A percentile compares a stretch with the other conserved stretches of the same genome.
Conservation (phyloP, 2,888 invertebrate species). For the Syrphus vitripennis region DNA sequence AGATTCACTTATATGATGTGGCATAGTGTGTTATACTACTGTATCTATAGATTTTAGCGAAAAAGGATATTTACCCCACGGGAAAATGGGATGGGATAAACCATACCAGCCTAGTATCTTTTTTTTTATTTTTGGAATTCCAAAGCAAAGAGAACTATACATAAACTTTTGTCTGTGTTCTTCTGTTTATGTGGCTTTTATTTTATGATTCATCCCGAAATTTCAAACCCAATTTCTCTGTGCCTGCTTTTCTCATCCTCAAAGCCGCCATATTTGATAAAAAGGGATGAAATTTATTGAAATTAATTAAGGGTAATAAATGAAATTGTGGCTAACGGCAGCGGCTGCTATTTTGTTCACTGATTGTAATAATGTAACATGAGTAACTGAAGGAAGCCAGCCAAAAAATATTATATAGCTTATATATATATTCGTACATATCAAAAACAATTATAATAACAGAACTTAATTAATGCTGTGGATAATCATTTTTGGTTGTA, state of each 20-base stretch:
- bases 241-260: not conserved
- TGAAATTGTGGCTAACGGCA: slow-evolving; percentile 67
- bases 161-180: slow-evolving; percentile 40
- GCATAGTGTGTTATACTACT: not conserved
- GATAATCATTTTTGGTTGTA: slow-evolving; percentile 49
- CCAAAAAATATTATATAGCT: not conserved
- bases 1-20: not conserved
- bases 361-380: slow-evolving; percentile 62
- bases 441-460: slow-evolving; percentile 20
- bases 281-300: slow-evolving; percentile 71
- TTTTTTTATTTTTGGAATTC: slow-evolving; percentile 32
- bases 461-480: slow-evolving; percentile 55
- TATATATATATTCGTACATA: not conserved
- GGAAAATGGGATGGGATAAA: slow-evolving; percentile 49
- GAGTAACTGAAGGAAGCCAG: slow-evolving; percentile 1
- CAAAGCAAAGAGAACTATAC: not conserved
- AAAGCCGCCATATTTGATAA: slow-evolving; percentile 26
- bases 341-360: slow-evolving; percentile 54
- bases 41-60: slow-evolving; percentile 3
- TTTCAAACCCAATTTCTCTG: not conserved
- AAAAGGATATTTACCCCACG: slow-evolving; percentile 27
- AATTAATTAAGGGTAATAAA: slow-evolving; percentile 71
- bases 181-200: slow-evolving; percentile 61
- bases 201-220: slow-evolving; percentile 62
- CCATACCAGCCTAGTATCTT: slow-evolving; percentile 51